Percentiles rank a stretch among this genome's conserved stretches.
phyloP scores from a whole-genome alignment of 1,140 invertebrate genomes.

The Panagrolaimus sp. region DNA sequence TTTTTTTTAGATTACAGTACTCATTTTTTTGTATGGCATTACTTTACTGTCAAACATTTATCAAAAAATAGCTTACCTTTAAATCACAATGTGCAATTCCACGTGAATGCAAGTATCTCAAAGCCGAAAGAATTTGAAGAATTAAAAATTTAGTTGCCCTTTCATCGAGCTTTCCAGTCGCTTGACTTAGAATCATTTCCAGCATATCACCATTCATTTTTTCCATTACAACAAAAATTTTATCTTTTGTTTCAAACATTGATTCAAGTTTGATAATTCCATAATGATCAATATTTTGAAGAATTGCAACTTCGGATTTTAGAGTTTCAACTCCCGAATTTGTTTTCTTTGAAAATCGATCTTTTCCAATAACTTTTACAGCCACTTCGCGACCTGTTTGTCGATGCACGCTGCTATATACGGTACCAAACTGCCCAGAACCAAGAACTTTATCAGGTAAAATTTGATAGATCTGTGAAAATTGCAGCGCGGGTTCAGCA shows the following conservation, averaged over 20 bases:
- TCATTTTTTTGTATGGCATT: too few species aligned
- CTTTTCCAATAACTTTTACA: slow-evolving; percentile 67
- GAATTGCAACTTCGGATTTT: slow-evolving; percentile 52
- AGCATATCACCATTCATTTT: slow-evolving; percentile 82
- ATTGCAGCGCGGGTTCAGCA: slow-evolving; percentile 54
- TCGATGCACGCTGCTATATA: slow-evolving; percentile 73
- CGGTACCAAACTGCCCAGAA: slow-evolving; percentile 95
- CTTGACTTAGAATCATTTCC: slow-evolving; percentile 85
- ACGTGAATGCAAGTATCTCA: slow-evolving; percentile 90
- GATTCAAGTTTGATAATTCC: slow-evolving; percentile 68
- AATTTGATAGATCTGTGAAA: slow-evolving; percentile 64
- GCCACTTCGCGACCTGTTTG: slow-evolving; percentile 75
- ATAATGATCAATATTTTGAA: slow-evolving; percentile 55
- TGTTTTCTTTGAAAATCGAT: slow-evolving; percentile 53
- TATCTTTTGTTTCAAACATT: slow-evolving; percentile 96
- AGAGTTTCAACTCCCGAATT: slow-evolving; percentile 46
- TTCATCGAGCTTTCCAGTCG: slow-evolving; percentile 45
- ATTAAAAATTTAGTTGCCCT: slow-evolving; percentile 52
- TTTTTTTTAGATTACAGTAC: too few species aligned
- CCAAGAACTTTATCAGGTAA: slow-evolving; percentile 91
- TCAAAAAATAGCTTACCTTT: slow-evolving; percentile 71
- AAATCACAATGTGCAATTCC: slow-evolving; percentile 68
- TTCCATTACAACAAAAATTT: slow-evolving; percentile 69
- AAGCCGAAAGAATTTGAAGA: slow-evolving; percentile 79
- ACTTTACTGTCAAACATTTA: too few species aligned